These are phyloP conservation scores for Cromileptes altivelis DNA, from an alignment of 2,113 vertebrate genomes.

Conservation along the genomic window DNA sequence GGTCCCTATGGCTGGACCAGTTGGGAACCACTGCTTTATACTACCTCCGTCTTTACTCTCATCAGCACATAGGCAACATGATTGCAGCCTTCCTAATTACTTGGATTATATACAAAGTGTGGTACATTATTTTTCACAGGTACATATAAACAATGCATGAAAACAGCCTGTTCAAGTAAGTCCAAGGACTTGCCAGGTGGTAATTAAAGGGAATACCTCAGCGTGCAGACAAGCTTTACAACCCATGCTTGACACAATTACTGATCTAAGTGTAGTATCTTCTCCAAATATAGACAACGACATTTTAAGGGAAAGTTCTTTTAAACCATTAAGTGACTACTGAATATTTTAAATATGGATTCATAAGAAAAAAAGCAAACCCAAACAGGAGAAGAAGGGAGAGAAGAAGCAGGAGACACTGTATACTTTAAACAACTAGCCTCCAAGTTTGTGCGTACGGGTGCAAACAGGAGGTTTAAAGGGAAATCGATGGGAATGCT, in stretches of 20 bases:
- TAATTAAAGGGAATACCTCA: not conserved
- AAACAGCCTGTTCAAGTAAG: not conserved
- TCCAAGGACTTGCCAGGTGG: not conserved
- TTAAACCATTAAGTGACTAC: constrained; percentile 1
- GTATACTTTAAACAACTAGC: not conserved
- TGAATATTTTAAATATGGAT: constrained; percentile 8
- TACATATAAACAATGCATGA: no score
- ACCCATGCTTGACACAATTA: not conserved
- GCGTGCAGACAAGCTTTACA: not conserved
- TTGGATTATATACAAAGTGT: no score
- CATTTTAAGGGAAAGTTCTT: not conserved
- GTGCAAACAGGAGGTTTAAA: constrained; percentile 13
- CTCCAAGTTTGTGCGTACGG: not conserved
- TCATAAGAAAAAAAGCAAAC: not conserved
- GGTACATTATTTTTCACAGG: no score
- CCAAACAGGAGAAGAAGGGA: not conserved
- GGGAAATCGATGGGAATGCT: constrained; percentile 27
- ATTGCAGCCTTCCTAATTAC: no score
- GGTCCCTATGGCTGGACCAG: no score
- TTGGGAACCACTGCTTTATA: no score
- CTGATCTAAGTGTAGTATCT: not conserved
- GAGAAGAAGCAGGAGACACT: not conserved
- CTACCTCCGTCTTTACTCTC: no score
- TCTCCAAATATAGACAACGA: not conserved
- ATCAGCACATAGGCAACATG: no score